Base-by-base conservation (phyloP, 2,113 vertebrate species). In the Amphiprion ocellaris region DNA sequence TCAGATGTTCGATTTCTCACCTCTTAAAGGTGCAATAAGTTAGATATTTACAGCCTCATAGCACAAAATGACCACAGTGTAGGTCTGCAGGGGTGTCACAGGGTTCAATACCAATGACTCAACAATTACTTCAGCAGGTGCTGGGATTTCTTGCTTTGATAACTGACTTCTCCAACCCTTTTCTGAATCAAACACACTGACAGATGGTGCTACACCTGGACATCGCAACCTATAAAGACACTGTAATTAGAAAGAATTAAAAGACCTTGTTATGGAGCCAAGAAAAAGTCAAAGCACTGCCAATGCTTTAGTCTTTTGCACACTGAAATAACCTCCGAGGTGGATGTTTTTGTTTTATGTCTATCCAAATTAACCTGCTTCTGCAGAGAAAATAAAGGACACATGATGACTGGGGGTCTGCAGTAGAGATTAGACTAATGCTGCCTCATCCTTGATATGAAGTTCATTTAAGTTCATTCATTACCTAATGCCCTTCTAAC, bases 1-100 rank as follows among this genome's bases (percentile, higher is more conserved):
- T 82, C 78, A 84, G 62, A 84, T 85, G 82, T 84, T 91, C 26
- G 19, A 83, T 87, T 90, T 86, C 80, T 79, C 82, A 44, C 84
- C 79, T 88, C 81, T 73, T 86, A 69, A 75, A 86, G 83, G 82
- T 81, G 74, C 50, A 64, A 80, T 79, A 73, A 74, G 80, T 69
- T 23, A 30, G 58, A 74, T 85, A 79, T 87, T 81, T 86, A 56
- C 82, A 73, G 72, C 74, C 24, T 44, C 26, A 33, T 16, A 58
- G 72, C 79, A 74, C 60, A 55, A 67, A 79, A 53, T 81, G 89
- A 75, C 82, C 77, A 61, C 53, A 59, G 68, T 24, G 66, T 77
- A 44, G 63, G 79, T 78, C 74, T 83, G 73, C 58, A 41, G 63
- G 79, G 77, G 69, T 63, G 26, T 76, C 44, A 11, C 44, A 47